phyloP scores from a whole-genome alignment of 2,888 invertebrate genomes.

The Orthonevra nobilis region DNA sequence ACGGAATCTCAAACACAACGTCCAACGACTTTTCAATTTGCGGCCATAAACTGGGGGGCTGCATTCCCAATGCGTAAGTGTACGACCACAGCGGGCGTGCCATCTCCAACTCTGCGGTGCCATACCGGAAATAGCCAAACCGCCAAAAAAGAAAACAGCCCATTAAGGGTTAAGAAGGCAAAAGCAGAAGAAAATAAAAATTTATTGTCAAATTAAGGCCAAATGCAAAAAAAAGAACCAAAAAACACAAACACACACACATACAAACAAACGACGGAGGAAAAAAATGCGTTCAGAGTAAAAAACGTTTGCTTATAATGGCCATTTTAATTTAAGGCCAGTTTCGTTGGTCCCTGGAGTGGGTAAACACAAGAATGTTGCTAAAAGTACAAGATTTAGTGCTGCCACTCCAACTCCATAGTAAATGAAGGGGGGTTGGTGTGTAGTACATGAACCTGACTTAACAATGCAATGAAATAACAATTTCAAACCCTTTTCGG shows the following conservation, averaged over 20 bases:
- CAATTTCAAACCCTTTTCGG: slow-evolving; percentile 42
- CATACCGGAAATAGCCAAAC: slow-evolving; percentile 69
- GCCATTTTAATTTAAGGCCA: slow-evolving; percentile 67
- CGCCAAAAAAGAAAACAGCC: slow-evolving; percentile 67
- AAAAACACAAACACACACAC: too few relatives aligned
- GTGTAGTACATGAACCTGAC: slow-evolving; percentile 16
- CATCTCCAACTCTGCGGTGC: slow-evolving; percentile 22
- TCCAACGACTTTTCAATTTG: slow-evolving; percentile 65
- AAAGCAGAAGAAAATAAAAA: slow-evolving; percentile 69
- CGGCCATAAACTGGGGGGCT: slow-evolving; percentile 55
- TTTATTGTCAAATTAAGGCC: slow-evolving; percentile 71
- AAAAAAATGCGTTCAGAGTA: slow-evolving; percentile 43
- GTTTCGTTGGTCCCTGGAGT: slow-evolving; percentile 32
- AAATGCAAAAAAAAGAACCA: too few relatives aligned
- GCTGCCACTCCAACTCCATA: slow-evolving; percentile 6
- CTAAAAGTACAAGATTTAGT: slow-evolving; percentile 63
- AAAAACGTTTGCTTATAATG: slow-evolving; percentile 68
- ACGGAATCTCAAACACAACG: slow-evolving; percentile 50
- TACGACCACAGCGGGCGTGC: slow-evolving; percentile 29
- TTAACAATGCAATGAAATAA: slow-evolving; percentile 62
- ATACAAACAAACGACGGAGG: too few relatives aligned
- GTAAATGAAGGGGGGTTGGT: slow-evolving; percentile 5
- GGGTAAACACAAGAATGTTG: slow-evolving; percentile 55
- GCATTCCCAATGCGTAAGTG: slow-evolving; percentile 64
- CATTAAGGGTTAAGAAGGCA: slow-evolving; percentile 71